These are phyloP conservation scores for Heterochromis multidens DNA, from an alignment of 2,113 vertebrate species.

Conservation along the genomic window DNA sequence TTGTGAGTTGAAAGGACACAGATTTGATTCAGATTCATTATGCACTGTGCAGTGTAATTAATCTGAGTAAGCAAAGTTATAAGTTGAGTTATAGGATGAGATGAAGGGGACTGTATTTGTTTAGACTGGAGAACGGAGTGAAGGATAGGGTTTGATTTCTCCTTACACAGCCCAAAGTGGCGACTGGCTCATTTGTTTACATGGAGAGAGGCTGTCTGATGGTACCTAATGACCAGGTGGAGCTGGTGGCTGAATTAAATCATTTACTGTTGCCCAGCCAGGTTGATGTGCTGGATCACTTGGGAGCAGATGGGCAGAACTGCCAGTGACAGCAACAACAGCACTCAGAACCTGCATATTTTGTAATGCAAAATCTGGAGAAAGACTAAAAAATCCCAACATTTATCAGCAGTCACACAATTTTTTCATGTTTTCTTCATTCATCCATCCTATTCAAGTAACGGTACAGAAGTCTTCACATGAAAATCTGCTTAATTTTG, in stretches of 20 bases:
- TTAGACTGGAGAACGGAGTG: background rate
- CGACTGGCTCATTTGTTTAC: conserved; percentile 21
- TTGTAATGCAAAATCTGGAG: background rate
- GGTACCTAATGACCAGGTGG: background rate
- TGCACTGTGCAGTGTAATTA: background rate
- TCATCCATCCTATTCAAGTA: no score
- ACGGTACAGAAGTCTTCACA: no score
- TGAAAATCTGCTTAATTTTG: no score
- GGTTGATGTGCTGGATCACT: conserved; percentile 22
- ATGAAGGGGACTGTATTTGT: background rate
- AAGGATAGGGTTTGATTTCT: background rate
- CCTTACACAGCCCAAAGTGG: background rate
- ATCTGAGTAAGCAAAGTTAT: background rate
- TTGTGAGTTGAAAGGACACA: background rate
- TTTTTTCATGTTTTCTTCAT: background rate
- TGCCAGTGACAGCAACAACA: background rate
- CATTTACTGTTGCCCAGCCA: background rate
- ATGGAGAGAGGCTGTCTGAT: background rate
- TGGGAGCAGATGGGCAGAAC: background rate
- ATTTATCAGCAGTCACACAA: background rate
- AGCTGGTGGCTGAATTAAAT: background rate
- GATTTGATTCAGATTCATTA: background rate
- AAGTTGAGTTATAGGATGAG: background rate
- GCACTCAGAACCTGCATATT: background rate
- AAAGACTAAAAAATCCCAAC: background rate